Evolutionary conservation across 2,797 vertebrate genomes (phyloP).

Genomic region (Microctenopoma steveboyesi): DNA sequence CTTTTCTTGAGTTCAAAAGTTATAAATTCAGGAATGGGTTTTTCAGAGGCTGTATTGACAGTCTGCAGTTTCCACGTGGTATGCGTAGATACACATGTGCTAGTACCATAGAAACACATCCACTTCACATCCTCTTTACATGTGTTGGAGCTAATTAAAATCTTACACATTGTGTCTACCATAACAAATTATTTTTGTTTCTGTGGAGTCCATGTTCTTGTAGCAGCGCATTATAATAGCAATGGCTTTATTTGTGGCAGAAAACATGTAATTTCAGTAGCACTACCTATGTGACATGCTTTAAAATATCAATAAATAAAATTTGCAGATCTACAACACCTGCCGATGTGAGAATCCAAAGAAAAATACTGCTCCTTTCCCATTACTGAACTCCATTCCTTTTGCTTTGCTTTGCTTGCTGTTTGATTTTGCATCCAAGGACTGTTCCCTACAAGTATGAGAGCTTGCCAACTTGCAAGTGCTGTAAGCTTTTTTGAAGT

Average conservation of each 20-base stretch:
- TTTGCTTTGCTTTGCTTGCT: slow-evolving; percentile 18
- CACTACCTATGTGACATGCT: background rate
- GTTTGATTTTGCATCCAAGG: slow-evolving; percentile 14
- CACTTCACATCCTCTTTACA: too few species aligned
- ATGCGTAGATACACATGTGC: too few species aligned
- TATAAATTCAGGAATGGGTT: too few species aligned
- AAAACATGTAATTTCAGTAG: background rate
- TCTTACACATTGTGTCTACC: background rate
- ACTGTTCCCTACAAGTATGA: slow-evolving; percentile 10
- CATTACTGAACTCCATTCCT: slow-evolving; percentile 8
- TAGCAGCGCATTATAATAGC: background rate
- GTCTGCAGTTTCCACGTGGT: background rate
- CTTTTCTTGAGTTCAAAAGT: too few species aligned
- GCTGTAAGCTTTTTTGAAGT: slow-evolving; percentile 34
- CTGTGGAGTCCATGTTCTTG: background rate
- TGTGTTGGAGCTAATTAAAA: background rate
- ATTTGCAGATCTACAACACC: background rate
- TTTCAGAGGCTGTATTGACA: background rate
- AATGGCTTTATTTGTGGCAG: background rate
- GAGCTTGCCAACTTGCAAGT: slow-evolving; percentile 16
- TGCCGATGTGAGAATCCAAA: slow-evolving; percentile 3
- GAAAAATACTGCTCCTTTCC: slow-evolving; percentile 12
- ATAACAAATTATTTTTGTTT: background rate
- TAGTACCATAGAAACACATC: background rate
- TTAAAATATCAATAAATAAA: background rate